Conservation (phyloP, 2,888 invertebrate species). For the Lepeophtheirus nordmannii region DNA sequence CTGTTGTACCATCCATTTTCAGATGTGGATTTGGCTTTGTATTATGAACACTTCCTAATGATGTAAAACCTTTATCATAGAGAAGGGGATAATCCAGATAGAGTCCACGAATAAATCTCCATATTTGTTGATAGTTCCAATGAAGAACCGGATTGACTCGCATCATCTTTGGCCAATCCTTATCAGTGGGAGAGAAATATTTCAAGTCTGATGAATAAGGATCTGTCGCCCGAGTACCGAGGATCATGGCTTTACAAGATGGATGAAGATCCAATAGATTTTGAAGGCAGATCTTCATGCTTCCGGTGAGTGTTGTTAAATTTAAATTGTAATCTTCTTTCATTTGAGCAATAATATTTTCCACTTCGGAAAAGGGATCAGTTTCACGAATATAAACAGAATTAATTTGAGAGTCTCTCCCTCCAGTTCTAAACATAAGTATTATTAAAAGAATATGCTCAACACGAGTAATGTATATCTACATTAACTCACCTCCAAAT, state of each 20-base stretch:
- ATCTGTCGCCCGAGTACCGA: conserved; percentile 81
- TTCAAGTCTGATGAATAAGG: conserved; percentile 37
- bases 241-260: conserved; percentile 61
- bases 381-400: conserved; percentile 64
- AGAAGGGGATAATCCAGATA: conserved; percentile 75
- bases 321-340: conserved; percentile 53
- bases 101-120: conserved; percentile 64
- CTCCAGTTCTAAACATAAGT: conserved; percentile 28
- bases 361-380: conserved; percentile 65
- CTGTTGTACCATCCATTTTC: conserved; percentile 37
- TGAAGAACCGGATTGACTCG: conserved; percentile 76
- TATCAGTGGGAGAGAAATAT: conserved; percentile 48
- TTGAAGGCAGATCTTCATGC: conserved; percentile 54
- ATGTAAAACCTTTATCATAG: conserved; percentile 79
- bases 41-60: conserved; percentile 63
- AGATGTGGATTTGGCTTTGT: conserved; percentile 64
- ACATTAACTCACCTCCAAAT: conserved; percentile 28
- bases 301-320: conserved; percentile 49
- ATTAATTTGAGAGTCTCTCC: conserved; percentile 39
- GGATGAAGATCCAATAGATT: conserved; percentile 43
- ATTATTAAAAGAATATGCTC: too few species aligned
- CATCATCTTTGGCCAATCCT: conserved; percentile 74
- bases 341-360: conserved; percentile 60
- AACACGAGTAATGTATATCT: too few species aligned
- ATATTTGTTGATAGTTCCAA: conserved; percentile 79